Evolutionary conservation across 2,113 vertebrate genomes (phyloP).

Genomic region (Solea senegalensis): DNA sequence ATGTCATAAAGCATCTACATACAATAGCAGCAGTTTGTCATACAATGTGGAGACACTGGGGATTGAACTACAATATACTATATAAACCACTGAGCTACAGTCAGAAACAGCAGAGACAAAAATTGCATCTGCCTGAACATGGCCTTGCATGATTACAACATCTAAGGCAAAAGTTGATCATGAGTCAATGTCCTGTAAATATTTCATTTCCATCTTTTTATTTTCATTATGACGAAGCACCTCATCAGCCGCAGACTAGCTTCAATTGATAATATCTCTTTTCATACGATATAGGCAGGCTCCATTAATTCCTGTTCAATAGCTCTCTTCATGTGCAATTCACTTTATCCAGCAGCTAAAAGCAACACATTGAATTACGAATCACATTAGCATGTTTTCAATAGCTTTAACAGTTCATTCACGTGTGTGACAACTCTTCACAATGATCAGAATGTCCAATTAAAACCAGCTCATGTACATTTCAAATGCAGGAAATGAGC

Average conservation of each 20-base stretch:
- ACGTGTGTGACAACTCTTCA: conserved; percentile 18
- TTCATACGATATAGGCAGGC: conserved; percentile 28
- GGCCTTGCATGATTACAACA: neutral
- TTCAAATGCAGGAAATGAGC: conserved; percentile 27
- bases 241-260: conserved; percentile 2
- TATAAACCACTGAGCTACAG: neutral
- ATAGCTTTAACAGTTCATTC: conserved; percentile 20
- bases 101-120: neutral
- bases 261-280: conserved; percentile 23
- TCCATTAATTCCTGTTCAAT: conserved; percentile 39
- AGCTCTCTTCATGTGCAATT: conserved; percentile 29
- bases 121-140: neutral
- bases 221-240: neutral
- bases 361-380: conserved; percentile 41
- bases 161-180: neutral
- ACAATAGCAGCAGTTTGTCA: neutral
- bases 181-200: neutral
- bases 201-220: neutral
- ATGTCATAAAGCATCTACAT: too few species aligned
- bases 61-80: neutral
- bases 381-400: conserved; percentile 41
- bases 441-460: conserved; percentile 15
- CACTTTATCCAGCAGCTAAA: conserved; percentile 25
- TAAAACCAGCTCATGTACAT: conserved; percentile 31
- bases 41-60: neutral